These are phyloP conservation scores for Noctua comes DNA, from an alignment of 2,888 invertebrate species.

Conservation along the genomic window DNA sequence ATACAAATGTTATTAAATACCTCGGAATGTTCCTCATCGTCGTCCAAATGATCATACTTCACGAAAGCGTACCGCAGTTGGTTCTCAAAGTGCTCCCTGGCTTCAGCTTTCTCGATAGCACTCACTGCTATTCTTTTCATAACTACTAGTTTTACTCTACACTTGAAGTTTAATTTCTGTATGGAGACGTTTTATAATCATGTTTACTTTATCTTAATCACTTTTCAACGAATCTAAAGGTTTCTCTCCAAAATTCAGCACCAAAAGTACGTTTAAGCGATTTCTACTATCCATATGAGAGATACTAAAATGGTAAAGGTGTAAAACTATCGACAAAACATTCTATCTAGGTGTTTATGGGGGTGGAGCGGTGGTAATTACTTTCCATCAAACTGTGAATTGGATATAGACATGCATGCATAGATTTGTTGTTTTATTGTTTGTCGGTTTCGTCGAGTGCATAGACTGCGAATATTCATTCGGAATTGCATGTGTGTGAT, in stretches of 20 bases:
- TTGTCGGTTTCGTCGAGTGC: conserved; percentile 5
- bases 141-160: conserved; percentile 14
- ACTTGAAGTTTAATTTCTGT: background rate
- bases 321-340: conserved; percentile 88
- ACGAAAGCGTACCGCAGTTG: conserved; percentile 85
- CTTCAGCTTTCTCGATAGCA: conserved; percentile 80
- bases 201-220: background rate
- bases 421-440: conserved; percentile 31
- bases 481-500: background rate
- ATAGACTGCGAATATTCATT: background rate
- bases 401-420: conserved; percentile 64
- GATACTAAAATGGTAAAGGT: conserved; percentile 74
- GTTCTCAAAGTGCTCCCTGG: conserved; percentile 85
- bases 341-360: conserved; percentile 70
- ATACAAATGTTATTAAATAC: conserved; percentile 68
- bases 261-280: conserved; percentile 29
- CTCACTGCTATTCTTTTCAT: conserved; percentile 69
- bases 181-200: background rate
- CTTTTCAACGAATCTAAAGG: background rate
- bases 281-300: conserved; percentile 62
- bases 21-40: conserved; percentile 85
- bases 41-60: conserved; percentile 81
- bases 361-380: conserved; percentile 68
- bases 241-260: conserved; percentile 9
- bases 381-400: conserved; percentile 66